phyloP scores from a whole-genome alignment of 2,888 invertebrate genomes.

The Diarsia mendica region DNA sequence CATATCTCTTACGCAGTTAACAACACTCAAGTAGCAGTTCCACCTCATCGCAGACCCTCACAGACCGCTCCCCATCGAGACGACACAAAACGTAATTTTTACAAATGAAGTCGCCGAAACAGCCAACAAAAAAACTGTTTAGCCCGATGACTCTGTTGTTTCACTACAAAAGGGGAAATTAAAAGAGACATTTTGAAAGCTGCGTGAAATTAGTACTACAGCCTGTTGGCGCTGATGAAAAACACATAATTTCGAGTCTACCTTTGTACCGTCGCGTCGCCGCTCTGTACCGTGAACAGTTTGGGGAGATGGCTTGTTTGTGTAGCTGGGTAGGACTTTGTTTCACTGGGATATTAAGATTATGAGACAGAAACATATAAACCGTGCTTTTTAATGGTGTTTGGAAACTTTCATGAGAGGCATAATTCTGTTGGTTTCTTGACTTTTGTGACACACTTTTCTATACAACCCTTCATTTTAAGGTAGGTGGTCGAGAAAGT shows the following conservation, averaged over 20 bases:
- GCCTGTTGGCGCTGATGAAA: constrained; percentile 63
- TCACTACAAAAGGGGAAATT: constrained; percentile 68
- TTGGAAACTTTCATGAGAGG: neutral
- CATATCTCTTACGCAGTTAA: neutral
- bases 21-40: neutral
- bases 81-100: constrained; percentile 72
- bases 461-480: neutral
- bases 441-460: neutral
- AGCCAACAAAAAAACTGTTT: constrained; percentile 70
- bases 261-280: constrained; percentile 57
- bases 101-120: constrained; percentile 75
- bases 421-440: neutral
- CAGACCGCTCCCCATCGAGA: constrained; percentile 1
- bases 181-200: constrained; percentile 71
- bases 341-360: constrained; percentile 32
- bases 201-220: constrained; percentile 64
- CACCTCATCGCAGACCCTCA: neutral
- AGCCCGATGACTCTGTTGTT: constrained; percentile 73
- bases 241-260: constrained; percentile 59
- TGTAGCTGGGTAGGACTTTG: constrained; percentile 11
- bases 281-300: constrained; percentile 25
- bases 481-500: neutral
- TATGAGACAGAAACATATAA: constrained; percentile 23
- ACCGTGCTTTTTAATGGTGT: constrained; percentile 5
- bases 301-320: constrained; percentile 11